Base-by-base conservation (phyloP, 2,888 invertebrate genomes). In the Rhodophaea formosa region DNA sequence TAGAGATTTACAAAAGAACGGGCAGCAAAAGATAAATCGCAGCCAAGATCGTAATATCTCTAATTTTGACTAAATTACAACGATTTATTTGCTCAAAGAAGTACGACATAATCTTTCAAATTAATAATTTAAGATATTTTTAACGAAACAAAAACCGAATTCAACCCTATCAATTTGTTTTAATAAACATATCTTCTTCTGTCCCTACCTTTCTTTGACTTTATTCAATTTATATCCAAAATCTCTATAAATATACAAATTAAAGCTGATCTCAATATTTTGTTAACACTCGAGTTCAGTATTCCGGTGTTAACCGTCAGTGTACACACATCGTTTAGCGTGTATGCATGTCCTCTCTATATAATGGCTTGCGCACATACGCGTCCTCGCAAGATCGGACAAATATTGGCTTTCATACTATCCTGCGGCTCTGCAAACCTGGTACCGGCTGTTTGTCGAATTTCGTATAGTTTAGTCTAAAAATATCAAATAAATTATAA, bases 381-480 rank as follows among this genome's bases (percentile, higher is more conserved):
- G 53, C 53, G 59, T 59, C 62, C 59, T 70, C 64, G 47, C 59
- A 67, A 71, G 77, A 74, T 75, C 77, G 67, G 72, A 73, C 71
- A 80, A 85, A 85, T 81, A 84, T 86, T 82, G 71, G 74, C 76
- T 72, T 71, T 74, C 69, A 72, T 73, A 77, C 75, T 71, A 67
- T 59, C 6, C 56, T 23, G 12, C 16, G 23, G 30, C 29, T 43
- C 8, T 46, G 45, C 3, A 10, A 16, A 16, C 45, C 54, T 45
- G 45, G 32, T 55, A 54, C 10, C 12, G 1, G 5, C n/a, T 0
- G 1, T 2, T 3, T 8, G 12, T 23, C 8, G 17, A 17, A 46
- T 23, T 46, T 39, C 12, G 6, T 12, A n/a, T 39, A n/a, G 6
- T 35, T 10, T 39, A 12, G 3, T 39, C n/a, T 10, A 12, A 12